Base-by-base conservation (phyloP, 1,140 invertebrate species). In the Drosophila paulistorum region DNA sequence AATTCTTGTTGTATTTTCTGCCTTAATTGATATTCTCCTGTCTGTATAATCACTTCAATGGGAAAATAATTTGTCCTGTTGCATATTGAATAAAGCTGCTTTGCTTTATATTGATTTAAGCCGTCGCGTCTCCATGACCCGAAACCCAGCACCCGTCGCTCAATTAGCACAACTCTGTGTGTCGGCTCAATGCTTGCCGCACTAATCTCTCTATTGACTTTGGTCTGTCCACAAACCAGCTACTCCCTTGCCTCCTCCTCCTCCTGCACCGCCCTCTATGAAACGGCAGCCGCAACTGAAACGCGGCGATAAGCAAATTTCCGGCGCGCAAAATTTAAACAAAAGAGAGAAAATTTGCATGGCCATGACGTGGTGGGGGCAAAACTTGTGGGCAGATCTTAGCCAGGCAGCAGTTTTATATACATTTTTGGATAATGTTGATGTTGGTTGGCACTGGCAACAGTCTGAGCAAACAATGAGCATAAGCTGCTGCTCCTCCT, bases 171-270 rank as follows among this genome's bases (percentile, higher is more conserved):
- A 74, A 73, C 69, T 77, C 78, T 62, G 75, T 71, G 75, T 74
- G 75, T 74, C 51, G 65, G 74, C 65, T 71, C 77, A 57, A 57
- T 75, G 69, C 64, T 62, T 64, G 71, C 74, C 74, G 62, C 77
- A 77, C 84, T 87, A 87, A 87, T 87, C 83, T 85, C 71, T 74
- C 84, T 90, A 89, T 89, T 89, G 84, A 90, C 84, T 84, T 84
- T 80, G 63, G 20, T 55, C 37, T 54, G 20, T 20, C 65, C 48
- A 9, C 64, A 45, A 45, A 42, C 65, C 71, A 68, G 39, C 37
- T 26, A 14, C 41, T 7, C 26, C 39, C 9, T 37, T 51, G 39
- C 13, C 30, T 30, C 42, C 45, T 39, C 1, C 66, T 26, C 9
- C 13, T 35, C 35, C 23, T 26, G 23, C 3, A 26, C 23, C 55